Evolutionary conservation across 2,888 invertebrate genomes (phyloP).

Genomic region (Penaeus monodon): DNA sequence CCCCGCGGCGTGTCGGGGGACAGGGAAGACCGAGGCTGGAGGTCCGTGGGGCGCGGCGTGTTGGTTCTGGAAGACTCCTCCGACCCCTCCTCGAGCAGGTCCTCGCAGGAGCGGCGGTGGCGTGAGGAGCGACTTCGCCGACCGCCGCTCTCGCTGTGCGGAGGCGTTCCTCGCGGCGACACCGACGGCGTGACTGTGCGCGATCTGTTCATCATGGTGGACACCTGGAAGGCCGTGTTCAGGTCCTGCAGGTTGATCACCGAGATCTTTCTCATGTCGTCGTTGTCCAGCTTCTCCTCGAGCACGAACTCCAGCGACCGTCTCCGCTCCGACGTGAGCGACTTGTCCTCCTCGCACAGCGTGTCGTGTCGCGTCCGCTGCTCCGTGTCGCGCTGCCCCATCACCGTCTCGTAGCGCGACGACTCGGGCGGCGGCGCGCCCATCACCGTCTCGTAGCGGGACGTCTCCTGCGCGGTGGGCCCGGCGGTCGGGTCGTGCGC

Average conservation of each 20-base stretch:
- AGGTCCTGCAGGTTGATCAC: conserved; percentile 67
- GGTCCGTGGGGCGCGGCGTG: conserved; percentile 62
- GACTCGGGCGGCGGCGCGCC: conserved; percentile 48
- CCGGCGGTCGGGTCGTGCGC: conserved; percentile 55
- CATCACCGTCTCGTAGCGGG: conserved; percentile 46
- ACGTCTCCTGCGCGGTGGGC: conserved; percentile 38
- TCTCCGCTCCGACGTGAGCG: conserved; percentile 50
- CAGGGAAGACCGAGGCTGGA: conserved; percentile 56
- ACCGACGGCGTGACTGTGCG: conserved; percentile 63
- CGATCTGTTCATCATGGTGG: conserved; percentile 56
- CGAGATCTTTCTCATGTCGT: conserved; percentile 66
- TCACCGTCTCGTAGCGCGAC: conserved; percentile 55
- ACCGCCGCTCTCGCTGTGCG: conserved; percentile 60
- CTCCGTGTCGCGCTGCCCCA: conserved; percentile 53
- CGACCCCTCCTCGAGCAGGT: conserved; percentile 62
- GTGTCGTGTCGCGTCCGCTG: conserved; percentile 57
- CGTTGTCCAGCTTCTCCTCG: conserved; percentile 63
- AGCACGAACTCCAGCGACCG: conserved; percentile 62
- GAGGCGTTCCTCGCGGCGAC: conserved; percentile 63
- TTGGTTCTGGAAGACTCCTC: conserved; percentile 63
- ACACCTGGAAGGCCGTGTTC: conserved; percentile 66
- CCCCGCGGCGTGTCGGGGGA: conserved; percentile 59
- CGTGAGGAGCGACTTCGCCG: conserved; percentile 63
- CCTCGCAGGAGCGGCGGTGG: conserved; percentile 64
- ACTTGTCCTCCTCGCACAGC: conserved; percentile 59